A percentile compares a stretch with the other conserved stretches of the same genome.
Evolutionary conservation across 2,888 invertebrate species (phyloP).

Genomic region (Bhutanitis thaidina): DNA sequence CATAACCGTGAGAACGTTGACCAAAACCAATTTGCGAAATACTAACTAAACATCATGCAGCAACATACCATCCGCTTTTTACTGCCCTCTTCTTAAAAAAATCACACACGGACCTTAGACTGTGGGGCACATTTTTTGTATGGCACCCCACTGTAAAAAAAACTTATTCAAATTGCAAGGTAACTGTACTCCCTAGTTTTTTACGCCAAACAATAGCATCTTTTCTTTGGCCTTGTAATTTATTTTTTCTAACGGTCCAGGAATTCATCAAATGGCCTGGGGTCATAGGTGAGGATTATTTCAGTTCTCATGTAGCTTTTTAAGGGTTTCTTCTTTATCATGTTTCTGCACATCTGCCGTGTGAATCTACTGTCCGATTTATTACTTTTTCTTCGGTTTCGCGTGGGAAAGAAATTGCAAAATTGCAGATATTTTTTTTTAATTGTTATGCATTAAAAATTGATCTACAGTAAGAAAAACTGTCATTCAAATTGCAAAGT

Average conservation of each 20-base stretch:
- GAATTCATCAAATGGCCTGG: conserved; percentile 51
- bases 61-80: conserved; percentile 37
- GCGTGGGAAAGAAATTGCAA: conserved; percentile 41
- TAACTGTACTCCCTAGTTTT: conserved; percentile 66
- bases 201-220: conserved; percentile 58
- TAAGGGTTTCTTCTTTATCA: conserved; percentile 51
- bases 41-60: conserved; percentile 49
- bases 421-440: background rate
- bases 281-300: conserved; percentile 73
- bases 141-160: conserved; percentile 56
- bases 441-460: too few species aligned
- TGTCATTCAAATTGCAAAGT: too few species aligned
- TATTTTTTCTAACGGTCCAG: conserved; percentile 68
- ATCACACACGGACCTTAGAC: conserved; percentile 40
- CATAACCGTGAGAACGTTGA: conserved; percentile 63
- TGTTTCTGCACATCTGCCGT: conserved; percentile 58
- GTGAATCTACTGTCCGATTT: conserved; percentile 29
- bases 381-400: conserved; percentile 31
- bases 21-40: conserved; percentile 61
- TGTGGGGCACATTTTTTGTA: conserved; percentile 55
- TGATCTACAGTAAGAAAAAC: too few species aligned
- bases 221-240: conserved; percentile 60
- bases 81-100: conserved; percentile 66
- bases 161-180: conserved; percentile 69
- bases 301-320: conserved; percentile 68